phyloP scores from a whole-genome alignment of 2,888 invertebrate genomes.

The Eulithis testata region DNA sequence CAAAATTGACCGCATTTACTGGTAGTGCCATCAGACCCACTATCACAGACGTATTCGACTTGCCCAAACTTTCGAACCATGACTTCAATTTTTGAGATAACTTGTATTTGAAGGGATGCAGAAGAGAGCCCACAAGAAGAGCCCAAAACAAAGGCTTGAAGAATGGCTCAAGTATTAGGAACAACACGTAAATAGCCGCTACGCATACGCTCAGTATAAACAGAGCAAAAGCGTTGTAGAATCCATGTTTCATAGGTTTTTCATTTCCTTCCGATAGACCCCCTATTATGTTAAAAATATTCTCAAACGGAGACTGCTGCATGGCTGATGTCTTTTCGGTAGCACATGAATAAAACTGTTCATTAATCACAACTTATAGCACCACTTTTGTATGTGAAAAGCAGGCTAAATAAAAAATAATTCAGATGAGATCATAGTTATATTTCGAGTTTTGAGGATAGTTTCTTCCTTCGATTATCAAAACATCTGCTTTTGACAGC shows the following conservation, averaged over 20 bases:
- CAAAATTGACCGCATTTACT: constrained; percentile 89
- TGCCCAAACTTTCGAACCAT: constrained; percentile 91
- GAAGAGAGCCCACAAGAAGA: constrained; percentile 96
- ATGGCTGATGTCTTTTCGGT: constrained; percentile 42
- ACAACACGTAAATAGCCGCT: constrained; percentile 90
- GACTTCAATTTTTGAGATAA: constrained; percentile 89
- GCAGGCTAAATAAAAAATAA: constrained; percentile 19
- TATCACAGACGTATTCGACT: constrained; percentile 87
- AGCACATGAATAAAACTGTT: constrained; percentile 26
- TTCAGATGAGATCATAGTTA: constrained; percentile 64
- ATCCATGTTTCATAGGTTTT: constrained; percentile 95
- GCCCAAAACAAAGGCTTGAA: constrained; percentile 98
- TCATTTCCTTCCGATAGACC: constrained; percentile 91
- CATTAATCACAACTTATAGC: constrained; percentile 10
- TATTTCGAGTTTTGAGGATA: constrained; percentile 47
- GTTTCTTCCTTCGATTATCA: background rate
- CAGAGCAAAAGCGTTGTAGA: constrained; percentile 94
- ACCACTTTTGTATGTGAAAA: constrained; percentile 18
- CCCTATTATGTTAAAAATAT: constrained; percentile 88
- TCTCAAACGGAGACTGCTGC: constrained; percentile 86
- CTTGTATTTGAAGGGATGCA: constrained; percentile 97
- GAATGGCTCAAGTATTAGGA: constrained; percentile 95
- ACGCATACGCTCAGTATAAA: constrained; percentile 88
- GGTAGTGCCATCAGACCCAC: constrained; percentile 87
- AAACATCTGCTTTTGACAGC: constrained; percentile 10